These are phyloP conservation scores for Polia nebulosa DNA, from an alignment of 2,888 invertebrate species.

Conservation along the genomic window DNA sequence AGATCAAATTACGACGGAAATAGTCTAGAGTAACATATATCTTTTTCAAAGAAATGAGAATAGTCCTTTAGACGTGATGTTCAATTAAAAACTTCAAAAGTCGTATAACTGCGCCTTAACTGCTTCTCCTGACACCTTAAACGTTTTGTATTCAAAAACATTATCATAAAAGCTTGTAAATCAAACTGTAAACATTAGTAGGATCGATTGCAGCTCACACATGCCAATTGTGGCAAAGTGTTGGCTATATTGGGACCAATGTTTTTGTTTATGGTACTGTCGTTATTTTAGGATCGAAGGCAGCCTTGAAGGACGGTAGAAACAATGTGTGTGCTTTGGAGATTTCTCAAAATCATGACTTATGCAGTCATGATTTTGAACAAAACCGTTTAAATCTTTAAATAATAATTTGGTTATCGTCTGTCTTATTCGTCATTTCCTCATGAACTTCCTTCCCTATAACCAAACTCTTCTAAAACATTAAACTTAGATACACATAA, in stretches of 20 bases:
- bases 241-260: conserved; percentile 38
- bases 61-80: no score
- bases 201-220: conserved; percentile 36
- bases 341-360: no score
- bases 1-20: no score
- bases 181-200: conserved; percentile 25
- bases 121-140: no score
- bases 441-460: background rate
- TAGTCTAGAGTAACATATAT: no score
- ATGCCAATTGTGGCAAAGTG: conserved; percentile 34
- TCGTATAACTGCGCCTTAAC: no score
- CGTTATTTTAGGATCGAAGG: conserved; percentile 33
- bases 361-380: no score
- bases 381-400: no score
- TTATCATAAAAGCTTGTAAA: conserved; percentile 45
- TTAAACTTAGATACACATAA: conserved; percentile 23
- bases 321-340: conserved; percentile 9
- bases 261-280: conserved; percentile 35
- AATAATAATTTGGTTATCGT: no score
- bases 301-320: conserved; percentile 39
- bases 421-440: no score
- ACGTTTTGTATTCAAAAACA: conserved; percentile 29
- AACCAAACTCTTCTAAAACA: background rate
- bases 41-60: no score
- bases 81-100: no score